Conservation (phyloP, 2,113 vertebrate genomes). For the Chrysochloris asiatica region DNA sequence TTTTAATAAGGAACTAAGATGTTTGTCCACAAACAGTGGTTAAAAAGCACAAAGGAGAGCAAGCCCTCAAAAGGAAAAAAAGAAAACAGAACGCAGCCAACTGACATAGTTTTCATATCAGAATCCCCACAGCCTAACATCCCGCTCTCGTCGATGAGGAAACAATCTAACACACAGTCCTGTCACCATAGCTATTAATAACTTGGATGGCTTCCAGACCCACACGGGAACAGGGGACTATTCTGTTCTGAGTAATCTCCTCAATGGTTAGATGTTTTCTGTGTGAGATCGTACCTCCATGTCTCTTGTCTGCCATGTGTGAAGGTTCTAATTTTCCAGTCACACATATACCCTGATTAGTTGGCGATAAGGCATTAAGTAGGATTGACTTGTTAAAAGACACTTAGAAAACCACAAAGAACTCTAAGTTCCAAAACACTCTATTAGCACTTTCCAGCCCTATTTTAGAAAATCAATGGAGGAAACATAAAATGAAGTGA, state of each 20-base stretch:
- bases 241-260: conserved; percentile 74
- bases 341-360: conserved; percentile 60
- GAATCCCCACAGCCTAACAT: conserved; percentile 82
- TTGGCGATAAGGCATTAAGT: conserved; percentile 7
- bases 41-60: conserved; percentile 67
- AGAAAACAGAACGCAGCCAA: conserved; percentile 66
- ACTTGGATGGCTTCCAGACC: conserved; percentile 79
- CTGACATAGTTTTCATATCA: conserved; percentile 82
- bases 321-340: conserved; percentile 76
- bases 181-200: conserved; percentile 85
- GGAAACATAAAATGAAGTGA: neutral
- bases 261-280: conserved; percentile 73
- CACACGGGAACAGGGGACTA: conserved; percentile 77
- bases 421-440: conserved; percentile 78
- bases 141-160: conserved; percentile 83
- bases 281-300: conserved; percentile 34
- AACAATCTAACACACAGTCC: conserved; percentile 81
- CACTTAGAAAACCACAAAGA: conserved; percentile 62
- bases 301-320: conserved; percentile 58
- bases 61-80: conserved; percentile 79
- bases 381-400: neutral
- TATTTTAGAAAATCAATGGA: conserved; percentile 44
- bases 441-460: conserved; percentile 71
- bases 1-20: neutral
- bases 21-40: neutral